These are phyloP conservation scores for Willisornis vidua DNA, from an alignment of 2,113 vertebrate genomes.

Conservation along the genomic window DNA sequence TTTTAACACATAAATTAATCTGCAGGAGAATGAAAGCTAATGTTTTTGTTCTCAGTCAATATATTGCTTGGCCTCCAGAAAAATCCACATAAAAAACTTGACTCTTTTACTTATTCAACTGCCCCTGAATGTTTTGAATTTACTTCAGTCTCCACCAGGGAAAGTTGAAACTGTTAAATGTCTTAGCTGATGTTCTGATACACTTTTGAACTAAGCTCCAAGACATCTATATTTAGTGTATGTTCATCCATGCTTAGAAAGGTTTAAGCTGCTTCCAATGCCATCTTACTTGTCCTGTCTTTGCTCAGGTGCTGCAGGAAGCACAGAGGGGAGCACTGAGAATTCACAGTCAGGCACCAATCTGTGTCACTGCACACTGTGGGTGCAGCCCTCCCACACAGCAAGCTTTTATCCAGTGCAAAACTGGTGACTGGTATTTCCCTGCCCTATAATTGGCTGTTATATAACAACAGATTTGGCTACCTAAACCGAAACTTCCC, in stretches of 20 bases:
- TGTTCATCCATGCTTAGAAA: neutral
- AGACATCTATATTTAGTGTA: neutral
- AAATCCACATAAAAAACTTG: neutral
- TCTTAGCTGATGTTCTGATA: neutral
- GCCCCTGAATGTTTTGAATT: neutral
- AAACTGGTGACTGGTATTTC: neutral
- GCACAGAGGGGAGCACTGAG: neutral
- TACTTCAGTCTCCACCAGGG: neutral
- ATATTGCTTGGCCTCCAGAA: neutral
- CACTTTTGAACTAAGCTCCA: neutral
- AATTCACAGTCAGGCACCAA: neutral
- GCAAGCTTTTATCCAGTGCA: neutral
- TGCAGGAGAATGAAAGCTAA: neutral
- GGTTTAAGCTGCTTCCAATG: neutral
- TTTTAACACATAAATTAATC: neutral
- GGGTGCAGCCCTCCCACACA: fast-evolving
- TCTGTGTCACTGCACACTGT: fast-evolving
- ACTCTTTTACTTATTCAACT: neutral
- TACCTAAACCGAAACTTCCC: neutral
- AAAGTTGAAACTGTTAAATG: neutral
- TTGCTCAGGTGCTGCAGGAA: neutral
- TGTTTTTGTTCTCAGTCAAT: neutral
- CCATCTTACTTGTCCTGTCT: neutral
- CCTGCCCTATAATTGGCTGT: neutral
- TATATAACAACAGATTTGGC: neutral